Percentiles rank a stretch among this genome's conserved stretches.
Conservation (phyloP, 2,888 invertebrate genomes). For the Rhodophaea formosa region DNA sequence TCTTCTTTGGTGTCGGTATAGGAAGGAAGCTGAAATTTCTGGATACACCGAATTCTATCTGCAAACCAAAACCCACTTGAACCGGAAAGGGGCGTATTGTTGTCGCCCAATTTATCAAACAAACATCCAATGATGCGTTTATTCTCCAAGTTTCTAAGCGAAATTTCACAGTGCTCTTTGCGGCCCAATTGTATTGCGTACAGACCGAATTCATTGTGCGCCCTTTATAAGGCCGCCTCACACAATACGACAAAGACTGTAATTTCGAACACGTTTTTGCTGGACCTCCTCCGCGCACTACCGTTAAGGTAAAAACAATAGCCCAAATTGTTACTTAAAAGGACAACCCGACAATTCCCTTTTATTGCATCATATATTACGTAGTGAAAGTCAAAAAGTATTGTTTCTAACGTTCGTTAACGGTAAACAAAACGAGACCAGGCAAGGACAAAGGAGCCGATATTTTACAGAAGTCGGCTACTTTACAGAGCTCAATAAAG, state of each 20-base stretch:
- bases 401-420: conserved; percentile 61
- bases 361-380: conserved; percentile 76
- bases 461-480: conserved; percentile 61
- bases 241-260: conserved; percentile 55
- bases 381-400: conserved; percentile 70
- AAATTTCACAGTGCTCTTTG: conserved; percentile 68
- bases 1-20: too few relatives aligned
- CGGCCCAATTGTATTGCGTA: conserved; percentile 60
- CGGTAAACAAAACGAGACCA: conserved; percentile 62
- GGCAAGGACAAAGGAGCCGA: conserved; percentile 49
- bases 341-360: conserved; percentile 55
- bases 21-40: not conserved
- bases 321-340: conserved; percentile 34
- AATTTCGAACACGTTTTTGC: conserved; percentile 64
- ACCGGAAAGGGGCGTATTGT: conserved; percentile 70
- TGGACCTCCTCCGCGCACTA: conserved; percentile 66
- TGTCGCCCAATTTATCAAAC: conserved; percentile 66
- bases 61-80: conserved; percentile 18
- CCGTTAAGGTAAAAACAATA: conserved; percentile 74
- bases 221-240: conserved; percentile 53
- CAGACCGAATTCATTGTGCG: conserved; percentile 50
- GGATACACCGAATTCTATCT: not conserved
- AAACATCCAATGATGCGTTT: conserved; percentile 68
- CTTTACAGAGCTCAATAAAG: conserved; percentile 61
- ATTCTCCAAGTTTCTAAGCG: conserved; percentile 57